These are phyloP conservation scores for Hemiscyllium ocellatum DNA, from an alignment of 2,113 vertebrate genomes.

Conservation along the genomic window DNA sequence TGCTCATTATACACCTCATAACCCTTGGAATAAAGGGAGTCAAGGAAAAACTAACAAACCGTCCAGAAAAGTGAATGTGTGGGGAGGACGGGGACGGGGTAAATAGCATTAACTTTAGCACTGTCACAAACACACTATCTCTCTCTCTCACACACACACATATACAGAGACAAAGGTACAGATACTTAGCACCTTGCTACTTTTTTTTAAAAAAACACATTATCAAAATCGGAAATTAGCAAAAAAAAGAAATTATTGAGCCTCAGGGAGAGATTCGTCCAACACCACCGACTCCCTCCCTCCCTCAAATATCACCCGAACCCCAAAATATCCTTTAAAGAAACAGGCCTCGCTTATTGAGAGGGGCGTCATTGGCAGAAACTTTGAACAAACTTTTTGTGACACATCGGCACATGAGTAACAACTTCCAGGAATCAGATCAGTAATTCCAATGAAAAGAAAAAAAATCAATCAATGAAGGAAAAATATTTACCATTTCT, in stretches of 20 bases:
- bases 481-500: slow-evolving; percentile 64
- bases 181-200: background rate
- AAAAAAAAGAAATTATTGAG: background rate
- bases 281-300: too few relatives aligned
- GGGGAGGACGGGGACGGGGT: background rate
- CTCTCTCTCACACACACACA: background rate
- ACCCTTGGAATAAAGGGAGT: slow-evolving; percentile 11
- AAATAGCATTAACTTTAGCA: background rate
- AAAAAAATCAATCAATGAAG: background rate
- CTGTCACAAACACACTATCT: background rate
- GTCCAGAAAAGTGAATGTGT: background rate
- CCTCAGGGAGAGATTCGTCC: background rate
- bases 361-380: background rate
- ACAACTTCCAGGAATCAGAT: background rate
- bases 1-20: slow-evolving; percentile 28
- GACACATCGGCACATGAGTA: slow-evolving; percentile 24
- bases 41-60: background rate
- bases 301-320: background rate
- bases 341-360: background rate
- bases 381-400: background rate
- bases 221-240: background rate
- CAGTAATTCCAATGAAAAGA: background rate
- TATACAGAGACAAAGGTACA: background rate
- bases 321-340: background rate
- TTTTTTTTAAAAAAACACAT: background rate